A percentile compares a stretch with the other conserved stretches of the same genome.
Evolutionary conservation across 2,797 vertebrate genomes (phyloP).

Genomic region (Darevskia mixta): DNA sequence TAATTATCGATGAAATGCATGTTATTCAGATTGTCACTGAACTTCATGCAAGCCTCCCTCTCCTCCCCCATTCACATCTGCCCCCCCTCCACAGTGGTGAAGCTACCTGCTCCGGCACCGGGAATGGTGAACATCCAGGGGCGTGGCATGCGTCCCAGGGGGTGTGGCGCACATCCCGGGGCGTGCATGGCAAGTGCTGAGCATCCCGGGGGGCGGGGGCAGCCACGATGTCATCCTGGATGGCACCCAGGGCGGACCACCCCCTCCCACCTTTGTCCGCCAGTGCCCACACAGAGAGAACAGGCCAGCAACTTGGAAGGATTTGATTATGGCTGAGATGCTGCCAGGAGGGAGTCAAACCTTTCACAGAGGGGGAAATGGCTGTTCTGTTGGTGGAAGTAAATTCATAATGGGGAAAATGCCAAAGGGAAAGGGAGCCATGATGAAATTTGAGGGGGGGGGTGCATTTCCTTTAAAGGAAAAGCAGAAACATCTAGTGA

Average conservation of each 20-base stretch:
- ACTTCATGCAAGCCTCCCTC: neutral
- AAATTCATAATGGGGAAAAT: neutral
- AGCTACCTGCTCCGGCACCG: too few species aligned
- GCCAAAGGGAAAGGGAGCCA: neutral
- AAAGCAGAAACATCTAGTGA: neutral
- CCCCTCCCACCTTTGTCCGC: too few species aligned
- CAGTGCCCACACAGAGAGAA: neutral
- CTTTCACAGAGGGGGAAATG: neutral
- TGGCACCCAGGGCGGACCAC: too few species aligned
- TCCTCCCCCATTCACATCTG: neutral
- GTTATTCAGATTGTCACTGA: neutral
- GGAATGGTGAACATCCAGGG: too few species aligned
- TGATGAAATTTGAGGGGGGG: neutral
- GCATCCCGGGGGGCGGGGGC: too few species aligned
- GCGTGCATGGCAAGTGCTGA: too few species aligned
- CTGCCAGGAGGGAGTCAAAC: neutral
- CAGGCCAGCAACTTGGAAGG: neutral
- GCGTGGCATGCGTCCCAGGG: too few species aligned
- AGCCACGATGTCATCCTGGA: too few species aligned
- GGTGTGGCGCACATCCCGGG: too few species aligned
- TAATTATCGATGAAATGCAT: accelerated
- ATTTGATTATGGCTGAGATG: neutral
- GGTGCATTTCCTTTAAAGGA: neutral
- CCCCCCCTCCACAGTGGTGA: too few species aligned
- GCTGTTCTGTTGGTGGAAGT: neutral